Evolutionary conservation across 37 sponge, comb jelly and placozoan species (phyloP).

Genomic region (Aplysina aerophoba): DNA sequence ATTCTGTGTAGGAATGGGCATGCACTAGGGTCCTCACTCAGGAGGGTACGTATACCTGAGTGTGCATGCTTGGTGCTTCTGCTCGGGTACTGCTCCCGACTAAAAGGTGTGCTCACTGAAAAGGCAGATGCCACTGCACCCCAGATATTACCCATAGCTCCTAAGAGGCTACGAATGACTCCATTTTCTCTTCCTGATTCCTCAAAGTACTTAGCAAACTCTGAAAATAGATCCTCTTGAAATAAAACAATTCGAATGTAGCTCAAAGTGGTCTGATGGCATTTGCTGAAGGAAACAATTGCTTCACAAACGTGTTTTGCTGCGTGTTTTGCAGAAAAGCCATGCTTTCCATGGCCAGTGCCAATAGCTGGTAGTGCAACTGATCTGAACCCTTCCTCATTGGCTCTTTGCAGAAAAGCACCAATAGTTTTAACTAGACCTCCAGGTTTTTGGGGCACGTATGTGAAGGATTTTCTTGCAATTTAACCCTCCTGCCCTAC

Average conservation of each 20-base stretch:
- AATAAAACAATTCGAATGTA: background rate
- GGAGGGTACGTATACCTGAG: too few relatives aligned
- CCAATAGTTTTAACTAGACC: constrained; percentile 14
- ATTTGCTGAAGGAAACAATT: constrained; percentile 26
- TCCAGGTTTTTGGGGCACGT: background rate
- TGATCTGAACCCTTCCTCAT: constrained; percentile 16
- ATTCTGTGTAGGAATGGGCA: too few relatives aligned
- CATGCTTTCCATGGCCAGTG: constrained; percentile 45
- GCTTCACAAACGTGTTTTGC: constrained; percentile 49
- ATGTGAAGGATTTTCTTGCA: constrained; percentile 60
- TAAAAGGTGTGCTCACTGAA: too few relatives aligned
- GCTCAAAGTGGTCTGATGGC: background rate
- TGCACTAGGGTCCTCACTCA: too few relatives aligned
- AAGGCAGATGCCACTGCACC: too few relatives aligned
- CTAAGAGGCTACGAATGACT: background rate
- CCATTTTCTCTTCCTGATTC: background rate
- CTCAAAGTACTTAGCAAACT: background rate
- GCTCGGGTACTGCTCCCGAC: too few relatives aligned
- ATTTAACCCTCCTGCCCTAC: constrained; percentile 41
- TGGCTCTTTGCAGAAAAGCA: constrained; percentile 39
- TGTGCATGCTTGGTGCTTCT: too few relatives aligned
- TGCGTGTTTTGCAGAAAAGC: constrained; percentile 30
- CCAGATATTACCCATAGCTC: too few relatives aligned
- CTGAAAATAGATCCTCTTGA: background rate
- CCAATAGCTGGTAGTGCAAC: constrained; percentile 68